These are phyloP conservation scores for Poecilus cupreus DNA, from an alignment of 2,888 invertebrate species.

Conservation along the genomic window DNA sequence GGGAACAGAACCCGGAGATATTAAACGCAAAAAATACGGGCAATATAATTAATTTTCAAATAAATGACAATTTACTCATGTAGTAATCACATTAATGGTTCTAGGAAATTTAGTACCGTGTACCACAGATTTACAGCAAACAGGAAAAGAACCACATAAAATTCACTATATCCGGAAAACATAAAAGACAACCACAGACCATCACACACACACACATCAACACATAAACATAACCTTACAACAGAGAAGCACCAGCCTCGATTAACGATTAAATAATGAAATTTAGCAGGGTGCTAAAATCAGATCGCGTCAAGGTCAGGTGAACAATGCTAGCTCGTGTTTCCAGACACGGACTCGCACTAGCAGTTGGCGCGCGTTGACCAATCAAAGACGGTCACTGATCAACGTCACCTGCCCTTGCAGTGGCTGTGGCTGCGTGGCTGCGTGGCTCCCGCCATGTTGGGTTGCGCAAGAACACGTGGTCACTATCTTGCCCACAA, in stretches of 20 bases:
- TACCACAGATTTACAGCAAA: conserved; percentile 35
- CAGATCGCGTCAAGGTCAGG: conserved; percentile 25
- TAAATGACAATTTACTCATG: conserved; percentile 42
- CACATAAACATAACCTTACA: background rate
- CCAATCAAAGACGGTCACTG: background rate
- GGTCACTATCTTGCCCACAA: background rate
- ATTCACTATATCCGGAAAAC: conserved; percentile 6
- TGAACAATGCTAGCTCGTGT: background rate
- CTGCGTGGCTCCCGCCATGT: background rate
- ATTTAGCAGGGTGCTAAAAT: conserved; percentile 35
- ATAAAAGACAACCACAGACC: background rate
- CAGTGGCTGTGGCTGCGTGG: background rate
- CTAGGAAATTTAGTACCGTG: conserved; percentile 25
- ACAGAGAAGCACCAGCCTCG: background rate
- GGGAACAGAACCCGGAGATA: background rate
- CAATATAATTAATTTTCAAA: conserved; percentile 33
- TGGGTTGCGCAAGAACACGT: background rate
- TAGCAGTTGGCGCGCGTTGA: conserved; percentile 26
- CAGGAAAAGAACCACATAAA: conserved; percentile 32
- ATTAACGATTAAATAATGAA: conserved; percentile 24
- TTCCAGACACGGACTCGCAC: background rate
- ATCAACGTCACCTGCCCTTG: conserved; percentile 34
- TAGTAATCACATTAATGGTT: conserved; percentile 11
- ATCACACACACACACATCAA: background rate
- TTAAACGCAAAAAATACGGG: conserved; percentile 11